phyloP scores from a whole-genome alignment of 1,140 invertebrate species.

The Neotoxoptera formosana region DNA sequence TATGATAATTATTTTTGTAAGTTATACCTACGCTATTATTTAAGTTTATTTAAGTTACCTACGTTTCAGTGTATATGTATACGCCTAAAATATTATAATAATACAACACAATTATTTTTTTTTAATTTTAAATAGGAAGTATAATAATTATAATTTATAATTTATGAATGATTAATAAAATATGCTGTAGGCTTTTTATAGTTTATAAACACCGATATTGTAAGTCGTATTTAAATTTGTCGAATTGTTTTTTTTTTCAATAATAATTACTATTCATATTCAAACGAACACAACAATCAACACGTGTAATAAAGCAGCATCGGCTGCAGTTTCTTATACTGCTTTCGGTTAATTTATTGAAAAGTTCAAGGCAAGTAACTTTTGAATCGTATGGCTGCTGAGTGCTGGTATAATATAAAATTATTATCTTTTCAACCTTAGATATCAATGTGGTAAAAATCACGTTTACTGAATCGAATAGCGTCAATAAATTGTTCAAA shows the following conservation, averaged over 20 bases:
- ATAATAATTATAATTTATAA: too few species aligned
- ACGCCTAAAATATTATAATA: not conserved
- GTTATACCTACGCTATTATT: not conserved
- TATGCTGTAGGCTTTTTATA: not conserved
- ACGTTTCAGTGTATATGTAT: not conserved
- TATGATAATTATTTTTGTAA: too few species aligned
- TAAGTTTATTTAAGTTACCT: not conserved
- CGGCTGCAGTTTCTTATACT: not conserved
- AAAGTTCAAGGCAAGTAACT: conserved; percentile 18
- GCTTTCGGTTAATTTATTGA: not conserved
- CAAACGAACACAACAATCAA: too few species aligned
- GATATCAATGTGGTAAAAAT: not conserved
- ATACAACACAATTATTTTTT: not conserved
- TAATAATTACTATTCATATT: too few species aligned
- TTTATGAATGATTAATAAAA: not conserved
- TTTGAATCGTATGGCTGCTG: not conserved
- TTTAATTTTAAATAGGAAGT: not conserved
- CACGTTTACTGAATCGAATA: not conserved
- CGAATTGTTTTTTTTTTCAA: too few species aligned
- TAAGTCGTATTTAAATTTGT: too few species aligned
- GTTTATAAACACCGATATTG: too few species aligned
- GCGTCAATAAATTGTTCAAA: not conserved
- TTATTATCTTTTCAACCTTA: not conserved
- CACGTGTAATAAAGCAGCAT: not conserved
- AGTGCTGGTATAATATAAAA: not conserved